Conservation (phyloP, 2,888 invertebrate species). For the Drosophila monieri region DNA sequence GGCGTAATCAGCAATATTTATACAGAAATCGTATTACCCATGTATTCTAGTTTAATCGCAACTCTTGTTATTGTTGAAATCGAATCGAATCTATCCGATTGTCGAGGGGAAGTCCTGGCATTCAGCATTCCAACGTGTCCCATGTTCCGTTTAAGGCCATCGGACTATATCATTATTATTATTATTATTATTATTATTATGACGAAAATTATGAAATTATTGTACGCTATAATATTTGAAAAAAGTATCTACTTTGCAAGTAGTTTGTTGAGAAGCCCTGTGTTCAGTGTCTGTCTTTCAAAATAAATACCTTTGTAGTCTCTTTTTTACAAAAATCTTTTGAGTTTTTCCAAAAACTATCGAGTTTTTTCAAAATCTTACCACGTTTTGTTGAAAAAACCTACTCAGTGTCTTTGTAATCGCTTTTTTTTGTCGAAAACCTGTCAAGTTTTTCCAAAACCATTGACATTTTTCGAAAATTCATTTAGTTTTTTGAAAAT, state of each 20-base stretch:
- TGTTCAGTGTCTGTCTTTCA: slow-evolving; percentile 39
- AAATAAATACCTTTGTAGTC: slow-evolving; percentile 61
- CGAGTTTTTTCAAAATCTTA: no score
- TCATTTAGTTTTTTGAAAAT: no score
- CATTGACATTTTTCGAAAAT: no score
- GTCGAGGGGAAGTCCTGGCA: slow-evolving; percentile 6
- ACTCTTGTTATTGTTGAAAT: slow-evolving; percentile 10
- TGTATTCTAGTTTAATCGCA: slow-evolving; percentile 1
- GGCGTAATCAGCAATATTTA: neutral
- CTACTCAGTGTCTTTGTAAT: no score
- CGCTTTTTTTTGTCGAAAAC: no score
- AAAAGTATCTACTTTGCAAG: slow-evolving; percentile 33
- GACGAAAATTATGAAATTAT: neutral
- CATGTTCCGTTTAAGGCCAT: neutral
- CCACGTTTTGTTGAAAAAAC: no score
- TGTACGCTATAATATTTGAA: slow-evolving; percentile 28
- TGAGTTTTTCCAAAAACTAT: no score
- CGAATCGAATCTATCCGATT: slow-evolving; percentile 2
- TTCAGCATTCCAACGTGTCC: slow-evolving; percentile 15
- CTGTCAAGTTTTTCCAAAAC: no score
- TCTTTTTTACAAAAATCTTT: slow-evolving; percentile 27
- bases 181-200: neutral
- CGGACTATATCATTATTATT: neutral
- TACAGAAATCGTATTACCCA: neutral
- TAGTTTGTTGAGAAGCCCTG: slow-evolving; percentile 31